These are phyloP conservation scores for Pluvianellus socialis DNA, from an alignment of 2,113 vertebrate genomes.

Conservation along the genomic window DNA sequence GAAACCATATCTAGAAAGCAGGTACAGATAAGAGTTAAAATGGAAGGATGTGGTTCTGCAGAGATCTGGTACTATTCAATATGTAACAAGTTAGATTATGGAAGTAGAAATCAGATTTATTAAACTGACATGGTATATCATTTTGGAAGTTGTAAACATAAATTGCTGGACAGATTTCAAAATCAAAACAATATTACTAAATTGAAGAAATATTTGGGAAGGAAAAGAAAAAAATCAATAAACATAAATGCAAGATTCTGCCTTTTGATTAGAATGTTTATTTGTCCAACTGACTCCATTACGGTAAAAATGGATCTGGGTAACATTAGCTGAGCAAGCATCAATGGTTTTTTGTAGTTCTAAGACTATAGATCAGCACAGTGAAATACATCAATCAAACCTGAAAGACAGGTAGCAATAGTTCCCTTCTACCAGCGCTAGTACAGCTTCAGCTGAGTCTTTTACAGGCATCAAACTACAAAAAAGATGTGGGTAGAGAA, in stretches of 20 bases:
- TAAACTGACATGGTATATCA: background rate
- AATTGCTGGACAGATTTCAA: background rate
- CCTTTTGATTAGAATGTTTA: background rate
- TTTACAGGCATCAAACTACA: background rate
- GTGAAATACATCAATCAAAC: background rate
- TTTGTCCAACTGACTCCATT: background rate
- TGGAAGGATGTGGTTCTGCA: background rate
- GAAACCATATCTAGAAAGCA: background rate
- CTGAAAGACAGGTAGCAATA: background rate
- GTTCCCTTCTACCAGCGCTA: background rate
- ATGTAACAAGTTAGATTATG: background rate
- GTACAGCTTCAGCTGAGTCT: background rate
- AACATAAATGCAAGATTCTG: background rate
- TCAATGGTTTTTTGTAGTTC: background rate
- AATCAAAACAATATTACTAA: constrained; percentile 8
- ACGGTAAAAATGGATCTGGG: background rate
- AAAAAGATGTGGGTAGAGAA: background rate
- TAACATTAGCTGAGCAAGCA: background rate
- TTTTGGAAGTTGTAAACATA: background rate
- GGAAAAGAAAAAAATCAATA: background rate
- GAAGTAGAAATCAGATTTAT: constrained; percentile 9
- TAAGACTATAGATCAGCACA: background rate
- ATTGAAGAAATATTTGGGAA: background rate
- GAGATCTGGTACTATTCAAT: background rate
- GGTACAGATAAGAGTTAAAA: background rate